Conservation (phyloP, 2,797 vertebrate genomes). For the Melanitta fusca region DNA sequence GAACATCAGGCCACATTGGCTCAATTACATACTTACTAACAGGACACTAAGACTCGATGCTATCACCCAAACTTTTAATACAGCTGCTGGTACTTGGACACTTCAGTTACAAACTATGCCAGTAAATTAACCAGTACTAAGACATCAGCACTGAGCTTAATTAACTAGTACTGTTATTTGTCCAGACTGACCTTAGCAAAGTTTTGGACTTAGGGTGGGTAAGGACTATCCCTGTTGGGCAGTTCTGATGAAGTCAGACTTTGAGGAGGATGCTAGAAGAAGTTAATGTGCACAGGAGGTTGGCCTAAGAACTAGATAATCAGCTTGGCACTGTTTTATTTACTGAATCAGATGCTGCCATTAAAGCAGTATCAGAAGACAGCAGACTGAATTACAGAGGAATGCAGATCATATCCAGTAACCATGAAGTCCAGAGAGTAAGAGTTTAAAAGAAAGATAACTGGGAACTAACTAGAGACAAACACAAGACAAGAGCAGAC, state of each 20-base stretch:
- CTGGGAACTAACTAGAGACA: background rate
- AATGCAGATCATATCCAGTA: background rate
- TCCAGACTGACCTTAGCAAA: background rate
- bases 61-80: background rate
- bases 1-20: background rate
- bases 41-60: background rate
- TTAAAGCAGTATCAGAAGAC: background rate
- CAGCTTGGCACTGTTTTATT: background rate
- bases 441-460: background rate
- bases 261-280: background rate
- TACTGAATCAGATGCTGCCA: background rate
- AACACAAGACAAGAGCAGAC: background rate
- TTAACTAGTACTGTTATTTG: background rate
- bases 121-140: background rate
- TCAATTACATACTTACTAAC: conserved; percentile 5
- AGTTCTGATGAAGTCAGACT: background rate
- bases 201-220: background rate
- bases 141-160: background rate
- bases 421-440: background rate
- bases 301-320: background rate
- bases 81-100: background rate
- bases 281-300: accelerated
- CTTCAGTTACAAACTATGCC: background rate
- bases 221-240: background rate
- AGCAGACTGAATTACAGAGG: background rate